Evolutionary conservation across 2,888 invertebrate genomes (phyloP), one percentile per base, ranked within the genome.

Genomic region (Cordylochernes scorpioides): DNA sequence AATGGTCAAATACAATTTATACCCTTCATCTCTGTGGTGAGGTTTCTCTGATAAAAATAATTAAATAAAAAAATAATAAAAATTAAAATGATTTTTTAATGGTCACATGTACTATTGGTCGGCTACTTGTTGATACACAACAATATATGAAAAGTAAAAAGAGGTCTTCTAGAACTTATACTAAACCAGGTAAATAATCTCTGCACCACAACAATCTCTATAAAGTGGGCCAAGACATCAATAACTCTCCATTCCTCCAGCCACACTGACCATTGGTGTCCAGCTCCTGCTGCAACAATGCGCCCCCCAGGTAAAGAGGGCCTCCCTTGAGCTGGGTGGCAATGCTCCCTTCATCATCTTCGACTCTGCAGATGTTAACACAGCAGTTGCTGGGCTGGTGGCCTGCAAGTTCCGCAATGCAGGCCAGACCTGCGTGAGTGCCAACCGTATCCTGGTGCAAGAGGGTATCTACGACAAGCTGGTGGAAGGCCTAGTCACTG

Each of bases 271-370:
- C 19, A 26, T 33, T 13, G 29, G 28, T 24, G 38, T 43, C 26
- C 39, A 61, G 59, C 45, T 57, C 28, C 46, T 65, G 13, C 75
- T 84, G 51, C 58, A 65, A 25, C 74, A 82, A 47, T 78, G 75
- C 42, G 71, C 88, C 0, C 60, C 64, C 24, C 74, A 77, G 2
- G 65, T 97, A 27, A 97, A 97, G 54, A 63, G 75, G 36, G 60
- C 91, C 4, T 67, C 73, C n/a, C 59, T 99, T 36, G 97, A 99
- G 54, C 59, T 99, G 29, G 97, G 97, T 18, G 97, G 97, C 5
- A 97, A 97, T 61, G 94, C 94, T 1, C 88, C 97, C 0, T 88
- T 88, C 46, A 82, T 99, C 44, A 80, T 99, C 5, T 94, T 94
- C 48, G 64, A 80, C 32, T 70, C 72, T 35, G 94, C 94, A 2